Evolutionary conservation across 1,140 invertebrate genomes (phyloP).

Genomic region (Musca vetustissima): DNA sequence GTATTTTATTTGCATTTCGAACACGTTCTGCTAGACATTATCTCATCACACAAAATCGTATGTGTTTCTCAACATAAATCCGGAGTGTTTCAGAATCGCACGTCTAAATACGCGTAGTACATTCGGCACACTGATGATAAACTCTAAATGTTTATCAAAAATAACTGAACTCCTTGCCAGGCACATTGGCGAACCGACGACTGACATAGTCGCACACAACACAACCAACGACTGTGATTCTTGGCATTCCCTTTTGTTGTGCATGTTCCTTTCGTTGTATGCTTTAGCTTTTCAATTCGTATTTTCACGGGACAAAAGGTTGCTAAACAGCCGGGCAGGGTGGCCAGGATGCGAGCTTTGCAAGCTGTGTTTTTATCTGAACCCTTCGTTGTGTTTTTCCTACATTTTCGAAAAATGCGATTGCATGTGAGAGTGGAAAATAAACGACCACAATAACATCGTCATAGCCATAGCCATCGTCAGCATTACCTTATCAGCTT

Average conservation of each 20-base stretch:
- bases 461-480: no score
- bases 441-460: no score
- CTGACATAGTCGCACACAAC: slow-evolving; percentile 9
- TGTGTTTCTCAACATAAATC: not conserved
- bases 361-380: no score
- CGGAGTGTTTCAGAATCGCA: slow-evolving; percentile 11
- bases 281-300: not conserved
- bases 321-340: not conserved
- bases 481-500: no score
- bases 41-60: no score
- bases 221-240: not conserved
- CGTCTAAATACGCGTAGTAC: slow-evolving; percentile 30
- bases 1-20: no score
- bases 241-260: slow-evolving; percentile 1
- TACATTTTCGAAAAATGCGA: no score
- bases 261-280: not conserved
- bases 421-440: no score
- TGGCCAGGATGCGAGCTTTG: no score
- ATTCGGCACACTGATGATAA: slow-evolving; percentile 30
- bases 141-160: slow-evolving; percentile 29
- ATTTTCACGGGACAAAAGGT: not conserved
- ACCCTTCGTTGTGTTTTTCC: no score
- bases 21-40: no score
- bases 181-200: not conserved
- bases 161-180: slow-evolving; percentile 19